Conservation (phyloP, 2,888 invertebrate genomes). For the Galeopsomyia nigrocyanea region DNA sequence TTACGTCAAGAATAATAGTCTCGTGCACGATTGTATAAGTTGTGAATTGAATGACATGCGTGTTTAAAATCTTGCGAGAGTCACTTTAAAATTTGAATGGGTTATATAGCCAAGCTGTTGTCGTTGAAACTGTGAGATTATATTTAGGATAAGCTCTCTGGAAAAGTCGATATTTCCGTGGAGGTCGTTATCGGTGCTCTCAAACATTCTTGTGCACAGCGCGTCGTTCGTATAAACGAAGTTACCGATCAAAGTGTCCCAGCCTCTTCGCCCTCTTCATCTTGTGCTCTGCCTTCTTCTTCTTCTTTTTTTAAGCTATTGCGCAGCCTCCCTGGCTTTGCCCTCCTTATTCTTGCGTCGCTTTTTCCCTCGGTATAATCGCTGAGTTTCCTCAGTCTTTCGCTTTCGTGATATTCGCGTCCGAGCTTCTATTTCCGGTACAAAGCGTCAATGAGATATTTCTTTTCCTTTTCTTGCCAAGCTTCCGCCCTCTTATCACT, state of each 20-base stretch:
- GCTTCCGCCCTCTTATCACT: slow-evolving; percentile 16
- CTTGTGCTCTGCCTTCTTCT: neutral
- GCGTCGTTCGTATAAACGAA: slow-evolving; percentile 61
- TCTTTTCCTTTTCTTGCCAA: slow-evolving; percentile 7
- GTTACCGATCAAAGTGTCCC: slow-evolving; percentile 63
- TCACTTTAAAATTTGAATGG: too few relatives aligned
- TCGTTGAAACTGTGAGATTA: too few relatives aligned
- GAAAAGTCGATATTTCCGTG: slow-evolving; percentile 67
- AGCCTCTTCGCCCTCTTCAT: slow-evolving; percentile 17
- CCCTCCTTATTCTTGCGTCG: neutral
- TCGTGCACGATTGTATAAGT: too few relatives aligned
- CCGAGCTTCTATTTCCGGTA: slow-evolving; percentile 41
- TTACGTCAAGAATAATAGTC: too few relatives aligned
- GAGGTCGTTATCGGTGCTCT: slow-evolving; percentile 64
- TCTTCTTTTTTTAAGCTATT: neutral
- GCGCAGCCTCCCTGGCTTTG: neutral
- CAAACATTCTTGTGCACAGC: slow-evolving; percentile 56
- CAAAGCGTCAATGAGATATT: slow-evolving; percentile 22
- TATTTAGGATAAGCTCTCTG: neutral
- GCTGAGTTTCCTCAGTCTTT: slow-evolving; percentile 15
- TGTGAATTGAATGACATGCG: too few relatives aligned
- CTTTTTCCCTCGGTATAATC: slow-evolving; percentile 7
- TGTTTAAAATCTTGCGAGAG: too few relatives aligned
- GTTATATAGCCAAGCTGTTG: too few relatives aligned
- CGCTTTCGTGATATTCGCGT: slow-evolving; percentile 16